Evolutionary conservation across 2,888 invertebrate genomes (phyloP).

Genomic region (Dasysyrphus albostriatus): DNA sequence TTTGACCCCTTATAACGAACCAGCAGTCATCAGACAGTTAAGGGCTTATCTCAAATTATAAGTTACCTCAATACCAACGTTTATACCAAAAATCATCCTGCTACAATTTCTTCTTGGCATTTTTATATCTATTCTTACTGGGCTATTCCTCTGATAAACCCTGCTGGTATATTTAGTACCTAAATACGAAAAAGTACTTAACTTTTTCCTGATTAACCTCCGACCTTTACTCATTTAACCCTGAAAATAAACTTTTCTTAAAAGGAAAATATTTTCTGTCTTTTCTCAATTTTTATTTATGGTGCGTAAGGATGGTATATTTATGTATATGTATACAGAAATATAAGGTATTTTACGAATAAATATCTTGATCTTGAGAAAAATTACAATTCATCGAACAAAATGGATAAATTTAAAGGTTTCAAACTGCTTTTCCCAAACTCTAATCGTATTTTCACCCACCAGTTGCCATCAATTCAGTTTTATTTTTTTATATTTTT

Average conservation of each 20-base stretch:
- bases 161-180: no score
- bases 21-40: no score
- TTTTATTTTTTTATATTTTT: neutral
- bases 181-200: neutral
- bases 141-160: no score
- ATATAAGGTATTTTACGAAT: neutral
- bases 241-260: neutral
- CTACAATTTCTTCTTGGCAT: no score
- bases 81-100: no score
- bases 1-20: no score
- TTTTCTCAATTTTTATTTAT: neutral
- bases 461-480: slow-evolving; percentile 21
- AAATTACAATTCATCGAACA: slow-evolving; percentile 17
- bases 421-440: neutral
- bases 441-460: neutral
- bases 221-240: neutral
- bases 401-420: neutral
- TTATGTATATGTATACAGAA: neutral
- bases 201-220: neutral
- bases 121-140: no score
- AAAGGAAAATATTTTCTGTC: neutral
- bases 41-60: no score
- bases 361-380: slow-evolving; percentile 11
- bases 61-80: no score
- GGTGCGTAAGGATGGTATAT: neutral